Base-by-base conservation (phyloP, 2,113 vertebrate genomes). In the Microtus montanus region DNA sequence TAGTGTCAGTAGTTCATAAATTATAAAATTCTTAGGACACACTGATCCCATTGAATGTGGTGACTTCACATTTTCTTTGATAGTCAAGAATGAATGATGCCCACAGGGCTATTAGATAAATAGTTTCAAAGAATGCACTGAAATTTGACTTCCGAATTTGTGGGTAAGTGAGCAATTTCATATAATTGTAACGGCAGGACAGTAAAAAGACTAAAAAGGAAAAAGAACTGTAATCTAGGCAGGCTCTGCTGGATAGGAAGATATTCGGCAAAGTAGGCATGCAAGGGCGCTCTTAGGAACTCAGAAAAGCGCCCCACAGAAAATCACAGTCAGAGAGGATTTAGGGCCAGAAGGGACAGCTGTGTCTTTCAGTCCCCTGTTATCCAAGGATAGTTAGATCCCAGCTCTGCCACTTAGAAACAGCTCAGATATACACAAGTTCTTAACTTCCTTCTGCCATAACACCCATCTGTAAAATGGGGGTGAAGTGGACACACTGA, bases 151-250 rank as follows among this genome's bases (percentile, higher is more conserved):
- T 91, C 63, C 47, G 10, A 33, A 74, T 90, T 92, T 93, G 33
- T 71, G 61, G 44, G 17, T 66, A 94, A 90, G 63, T 87, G 77
- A 92, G 52, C 91, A 95, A 66, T 93, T 93, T 90, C 58, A 15
- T 47, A 1, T 79, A 71, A 87, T 90, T 89, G 35, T 74, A 77
- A 94, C 9, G 7, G 75, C 47, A 90, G 33, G 71, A 77, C 30
- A 89, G n/a, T 87, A 22, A 85, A 92, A 95, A 87, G 68, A 33
- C 73, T 91, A 93, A 83, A 92, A 68, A 58, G 58, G 17, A 52
- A 52, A 52, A 54, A 54, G 70, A 93, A 58, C 49, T 52, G 66
- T 1, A 38, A 8, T n/a, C 15, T 91, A 73, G 70, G 9, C 12
- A 79, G 26, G 79, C 28, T 89, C 28, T 87, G 33, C 68, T 92